A percentile compares a stretch with the other conserved stretches of the same genome.
Evolutionary conservation across 2,113 vertebrate genomes (phyloP).

Genomic region (Sapayoa aenigma): DNA sequence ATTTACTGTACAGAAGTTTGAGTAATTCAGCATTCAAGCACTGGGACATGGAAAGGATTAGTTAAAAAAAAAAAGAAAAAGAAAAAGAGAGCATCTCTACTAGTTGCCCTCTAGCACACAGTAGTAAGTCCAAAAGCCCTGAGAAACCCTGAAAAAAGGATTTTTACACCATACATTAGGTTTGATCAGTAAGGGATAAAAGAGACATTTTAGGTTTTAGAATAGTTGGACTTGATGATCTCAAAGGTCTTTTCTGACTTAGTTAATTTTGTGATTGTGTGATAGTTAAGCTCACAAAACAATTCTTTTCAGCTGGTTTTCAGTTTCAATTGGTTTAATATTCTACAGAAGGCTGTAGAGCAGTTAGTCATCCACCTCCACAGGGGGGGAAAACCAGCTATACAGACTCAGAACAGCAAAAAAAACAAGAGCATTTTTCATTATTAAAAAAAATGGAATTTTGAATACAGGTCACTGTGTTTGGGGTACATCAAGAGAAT

Average conservation of each 20-base stretch:
- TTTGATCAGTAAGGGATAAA: not conserved
- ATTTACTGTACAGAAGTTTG: not conserved
- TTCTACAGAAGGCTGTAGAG: not conserved
- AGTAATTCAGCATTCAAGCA: not conserved
- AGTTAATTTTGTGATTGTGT: too few relatives aligned
- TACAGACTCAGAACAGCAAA: not conserved
- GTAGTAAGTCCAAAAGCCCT: not conserved
- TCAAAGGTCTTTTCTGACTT: too few relatives aligned
- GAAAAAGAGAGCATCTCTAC: not conserved
- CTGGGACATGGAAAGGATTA: not conserved
- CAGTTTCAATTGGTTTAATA: not conserved
- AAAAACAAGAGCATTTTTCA: not conserved
- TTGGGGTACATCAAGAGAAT: not conserved
- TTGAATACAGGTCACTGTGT: not conserved
- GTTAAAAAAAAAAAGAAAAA: not conserved
- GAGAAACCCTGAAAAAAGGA: not conserved
- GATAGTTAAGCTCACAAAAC: not conserved
- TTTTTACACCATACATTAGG: not conserved
- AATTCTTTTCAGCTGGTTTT: not conserved
- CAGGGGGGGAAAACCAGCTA: not conserved
- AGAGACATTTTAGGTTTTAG: not conserved
- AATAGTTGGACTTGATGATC: not conserved
- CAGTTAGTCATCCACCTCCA: constrained; percentile 53
- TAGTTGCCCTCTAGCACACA: not conserved
- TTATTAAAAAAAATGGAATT: not conserved